Evolutionary conservation across 2,888 invertebrate species (phyloP).

Genomic region (Thera obeliscata): DNA sequence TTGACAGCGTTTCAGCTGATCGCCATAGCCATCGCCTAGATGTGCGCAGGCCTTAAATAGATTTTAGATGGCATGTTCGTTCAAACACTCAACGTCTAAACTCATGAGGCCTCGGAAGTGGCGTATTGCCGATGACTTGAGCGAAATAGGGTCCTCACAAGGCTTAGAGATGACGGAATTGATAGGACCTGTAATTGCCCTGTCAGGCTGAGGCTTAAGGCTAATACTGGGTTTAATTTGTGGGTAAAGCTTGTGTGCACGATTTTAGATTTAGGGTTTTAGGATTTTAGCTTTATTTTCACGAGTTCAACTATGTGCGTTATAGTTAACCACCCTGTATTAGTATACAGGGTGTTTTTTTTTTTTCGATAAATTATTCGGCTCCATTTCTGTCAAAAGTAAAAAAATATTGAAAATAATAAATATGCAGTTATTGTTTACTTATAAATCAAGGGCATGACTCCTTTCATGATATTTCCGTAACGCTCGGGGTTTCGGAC

Average conservation of each 20-base stretch:
- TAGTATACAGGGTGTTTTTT: no score
- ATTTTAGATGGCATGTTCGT: background rate
- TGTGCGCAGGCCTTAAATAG: no score
- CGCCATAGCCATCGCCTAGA: no score
- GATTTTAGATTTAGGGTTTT: background rate
- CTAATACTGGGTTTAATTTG: slow-evolving; percentile 13
- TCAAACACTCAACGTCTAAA: slow-evolving; percentile 8
- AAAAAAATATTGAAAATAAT: no score
- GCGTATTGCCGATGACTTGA: slow-evolving; percentile 27
- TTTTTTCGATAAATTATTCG: no score
- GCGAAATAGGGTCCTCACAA: slow-evolving; percentile 19
- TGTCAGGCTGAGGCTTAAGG: slow-evolving; percentile 20
- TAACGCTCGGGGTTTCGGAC: no score
- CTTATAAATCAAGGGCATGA: no score
- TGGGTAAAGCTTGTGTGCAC: slow-evolving; percentile 6
- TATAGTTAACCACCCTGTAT: no score
- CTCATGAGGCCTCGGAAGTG: slow-evolving; percentile 20
- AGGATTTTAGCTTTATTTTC: background rate
- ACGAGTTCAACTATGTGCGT: background rate
- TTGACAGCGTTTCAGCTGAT: no score
- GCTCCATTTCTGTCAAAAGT: no score
- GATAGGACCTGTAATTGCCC: slow-evolving; percentile 28
- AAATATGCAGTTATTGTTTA: no score
- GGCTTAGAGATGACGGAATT: slow-evolving; percentile 21
- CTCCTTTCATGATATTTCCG: no score